Percentiles rank a stretch among this genome's conserved stretches.
These are phyloP conservation scores for Syngnathus scovelli DNA, from an alignment of 2,113 vertebrate species.

Conservation along the genomic window DNA sequence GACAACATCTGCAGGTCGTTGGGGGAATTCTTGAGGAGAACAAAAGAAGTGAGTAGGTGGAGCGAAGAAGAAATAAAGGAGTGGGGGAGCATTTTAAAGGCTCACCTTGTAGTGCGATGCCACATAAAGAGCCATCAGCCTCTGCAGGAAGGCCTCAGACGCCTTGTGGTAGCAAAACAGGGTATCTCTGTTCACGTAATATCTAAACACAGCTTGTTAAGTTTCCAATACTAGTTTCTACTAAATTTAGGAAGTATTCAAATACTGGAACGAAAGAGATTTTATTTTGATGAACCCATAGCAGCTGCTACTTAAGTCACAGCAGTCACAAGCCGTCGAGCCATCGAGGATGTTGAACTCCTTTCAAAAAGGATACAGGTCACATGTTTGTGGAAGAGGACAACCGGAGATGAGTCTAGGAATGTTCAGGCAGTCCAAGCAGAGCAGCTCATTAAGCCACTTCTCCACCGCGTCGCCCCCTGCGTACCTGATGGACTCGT, in stretches of 20 bases:
- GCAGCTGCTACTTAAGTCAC: too few relatives aligned
- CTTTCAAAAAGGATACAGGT: slow-evolving; percentile 87
- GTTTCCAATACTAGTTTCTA: slow-evolving; percentile 31
- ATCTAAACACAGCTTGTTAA: slow-evolving; percentile 75
- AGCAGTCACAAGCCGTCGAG: too few relatives aligned
- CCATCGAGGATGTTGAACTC: too few relatives aligned
- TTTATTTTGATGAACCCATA: too few relatives aligned
- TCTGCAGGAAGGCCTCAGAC: slow-evolving; percentile 90
- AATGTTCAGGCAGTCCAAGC: slow-evolving; percentile 90
- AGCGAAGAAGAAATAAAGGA: not conserved
- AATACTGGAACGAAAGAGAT: too few relatives aligned
- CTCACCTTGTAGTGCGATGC: slow-evolving; percentile 96
- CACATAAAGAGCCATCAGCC: slow-evolving; percentile 95
- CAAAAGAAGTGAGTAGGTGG: not conserved
- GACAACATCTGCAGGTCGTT: slow-evolving; percentile 97
- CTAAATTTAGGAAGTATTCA: not conserved
- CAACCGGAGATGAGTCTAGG: slow-evolving; percentile 90
- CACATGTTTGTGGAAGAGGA: slow-evolving; percentile 87
- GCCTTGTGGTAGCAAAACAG: slow-evolving; percentile 97
- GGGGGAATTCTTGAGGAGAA: slow-evolving; percentile 83
- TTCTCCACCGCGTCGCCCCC: slow-evolving; percentile 87
- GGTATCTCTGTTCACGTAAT: slow-evolving; percentile 95
- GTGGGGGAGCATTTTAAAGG: not conserved
- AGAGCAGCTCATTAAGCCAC: slow-evolving; percentile 94
- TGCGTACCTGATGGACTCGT: slow-evolving; percentile 93